These are phyloP conservation scores for Sebastes oblongus DNA, from an alignment of 2,797 vertebrate genomes.

Conservation along the genomic window DNA sequence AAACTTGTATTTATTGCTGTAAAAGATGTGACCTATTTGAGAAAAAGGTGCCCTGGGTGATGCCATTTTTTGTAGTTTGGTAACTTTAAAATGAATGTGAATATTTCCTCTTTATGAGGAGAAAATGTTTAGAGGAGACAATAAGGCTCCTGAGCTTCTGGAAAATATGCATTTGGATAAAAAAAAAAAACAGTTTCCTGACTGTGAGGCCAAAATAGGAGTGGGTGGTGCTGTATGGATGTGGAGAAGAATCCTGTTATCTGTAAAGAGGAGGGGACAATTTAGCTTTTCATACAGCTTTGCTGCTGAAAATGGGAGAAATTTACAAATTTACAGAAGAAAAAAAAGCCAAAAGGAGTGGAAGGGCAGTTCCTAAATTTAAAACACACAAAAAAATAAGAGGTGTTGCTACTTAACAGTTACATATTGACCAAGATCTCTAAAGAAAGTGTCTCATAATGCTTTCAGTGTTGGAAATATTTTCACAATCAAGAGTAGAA, in stretches of 20 bases:
- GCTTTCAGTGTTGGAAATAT: neutral
- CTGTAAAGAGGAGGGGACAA: neutral
- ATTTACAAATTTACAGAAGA: neutral
- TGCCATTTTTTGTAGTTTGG: slow-evolving; percentile 27
- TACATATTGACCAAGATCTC: neutral
- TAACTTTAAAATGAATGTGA: slow-evolving; percentile 5
- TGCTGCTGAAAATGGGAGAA: neutral
- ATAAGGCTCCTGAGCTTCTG: neutral
- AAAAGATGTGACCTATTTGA: slow-evolving; percentile 44
- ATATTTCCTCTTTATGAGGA: neutral
- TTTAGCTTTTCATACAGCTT: neutral
- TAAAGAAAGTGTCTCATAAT: neutral
- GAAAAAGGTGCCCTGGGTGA: slow-evolving; percentile 7
- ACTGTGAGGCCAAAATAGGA: neutral
- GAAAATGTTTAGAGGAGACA: neutral
- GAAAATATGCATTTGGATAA: neutral
- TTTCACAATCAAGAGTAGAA: neutral
- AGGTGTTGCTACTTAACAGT: neutral
- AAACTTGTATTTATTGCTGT: neutral
- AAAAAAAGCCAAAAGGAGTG: neutral
- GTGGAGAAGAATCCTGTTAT: neutral
- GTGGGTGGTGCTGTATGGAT: neutral
- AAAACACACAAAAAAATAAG: neutral
- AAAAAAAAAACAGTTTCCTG: neutral
- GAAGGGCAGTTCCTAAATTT: neutral